Evolutionary conservation across 2,888 invertebrate species (phyloP), one percentile per base, ranked within the genome.

Genomic region (Drosophila longiperda): DNA sequence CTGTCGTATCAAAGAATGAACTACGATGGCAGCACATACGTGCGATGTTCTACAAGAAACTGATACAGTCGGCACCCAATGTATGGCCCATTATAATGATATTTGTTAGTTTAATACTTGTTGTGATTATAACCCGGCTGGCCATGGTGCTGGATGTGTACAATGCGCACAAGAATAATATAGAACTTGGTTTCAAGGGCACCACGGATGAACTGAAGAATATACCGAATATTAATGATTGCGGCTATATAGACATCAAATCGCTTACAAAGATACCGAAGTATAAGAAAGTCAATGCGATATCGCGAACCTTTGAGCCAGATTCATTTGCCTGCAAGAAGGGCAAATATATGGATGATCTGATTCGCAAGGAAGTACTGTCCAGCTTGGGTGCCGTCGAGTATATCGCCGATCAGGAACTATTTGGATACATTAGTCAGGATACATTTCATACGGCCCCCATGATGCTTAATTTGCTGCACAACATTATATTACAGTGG

Each of bases 401-500:
- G 48, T 32, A 40, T 20, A 48, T 48, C 2, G 76, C 74, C 0
- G 55, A 50, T 0, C 65, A 74, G 49, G 8, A 49, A 1, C 26
- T 80, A 0, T 64, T 66, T 15, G 81, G 68, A 0, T 91, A 83
- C 70, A 79, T 88, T 15, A 97, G 96, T 89, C 96, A 96, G 91
- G 96, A 96, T 85, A 95, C 96, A 0, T 96, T 95, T 87, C 92
- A 91, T 73, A 73, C 90, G 12, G 89, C 91, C 0, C 83, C 91
- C 1, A 67, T 91, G 65, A 71, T 82, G 17, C 66, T 91, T 3
- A 91, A 91, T 73, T 63, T 91, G 48, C 34, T 87, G 33, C 91
- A 91, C 48, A 91, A 90, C 42, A 52, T 87, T 95, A 96, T 92
- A 26, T 50, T 86, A 1, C 79, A 75, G 92, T 91, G 60, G 80